Base-by-base conservation (phyloP, 2,888 invertebrate genomes). In the Zeuzera pyrina region DNA sequence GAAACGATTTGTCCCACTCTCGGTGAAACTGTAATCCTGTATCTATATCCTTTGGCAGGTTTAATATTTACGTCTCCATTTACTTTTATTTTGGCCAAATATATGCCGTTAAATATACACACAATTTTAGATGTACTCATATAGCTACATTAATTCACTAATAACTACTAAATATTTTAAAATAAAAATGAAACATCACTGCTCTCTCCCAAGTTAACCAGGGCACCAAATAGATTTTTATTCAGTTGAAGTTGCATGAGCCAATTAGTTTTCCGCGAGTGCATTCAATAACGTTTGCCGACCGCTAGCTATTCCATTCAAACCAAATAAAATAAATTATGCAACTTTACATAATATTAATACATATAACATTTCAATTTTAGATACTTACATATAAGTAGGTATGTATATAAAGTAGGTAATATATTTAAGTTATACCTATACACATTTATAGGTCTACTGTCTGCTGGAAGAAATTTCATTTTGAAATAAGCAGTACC, bases 241-340 rank as follows among this genome's bases (percentile, higher is more conserved):
- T 70, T 72, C 68, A 55, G 58, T 34, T 34, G 32, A 61, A 69
- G 67, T 64, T 62, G 57, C 58, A 48, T 53, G 45, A 61, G 59
- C 70, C 72, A 74, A 74, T 76, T 73, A 73, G 66, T 68, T 68
- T 61, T 57, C 58, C 61, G 53, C 61, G 65, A 70, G 64, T 65
- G 68, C 71, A 70, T 68, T 58, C 57, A 57, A 64, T n/a, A n/a
- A n/a, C n/a, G n/a, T 69, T 67, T 66, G 62, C 62, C 51, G 49
- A 28, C 28, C 35, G 13, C 5, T 31, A 24, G 29, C 12, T 21
- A n/a, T 28, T 29, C 36, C 33, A 25, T 32, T 23, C 31, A 33
- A 36, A 36, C 35, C 35, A 33, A 29, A 54, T 55, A 54, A 57
- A 57, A 68, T 67, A 65, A 62, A 53, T 57, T 46, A 47, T n/a